phyloP scores from a whole-genome alignment of 2,888 invertebrate species.

The Harmothoe impar region DNA sequence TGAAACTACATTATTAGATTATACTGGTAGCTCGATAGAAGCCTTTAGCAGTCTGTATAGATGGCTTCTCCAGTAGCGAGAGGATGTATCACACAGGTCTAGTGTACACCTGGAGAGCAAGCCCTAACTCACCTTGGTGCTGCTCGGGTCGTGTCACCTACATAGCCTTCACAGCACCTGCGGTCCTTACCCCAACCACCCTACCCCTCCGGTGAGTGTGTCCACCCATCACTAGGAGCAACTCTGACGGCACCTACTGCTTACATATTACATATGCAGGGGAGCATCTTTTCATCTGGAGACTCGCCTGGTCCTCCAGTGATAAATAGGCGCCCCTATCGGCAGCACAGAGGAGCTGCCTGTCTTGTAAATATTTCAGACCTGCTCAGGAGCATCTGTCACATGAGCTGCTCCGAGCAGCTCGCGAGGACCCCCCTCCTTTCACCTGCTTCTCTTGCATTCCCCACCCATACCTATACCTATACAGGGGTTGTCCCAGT shows the following conservation, averaged over 20 bases:
- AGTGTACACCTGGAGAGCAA: not conserved
- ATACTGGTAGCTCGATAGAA: no score
- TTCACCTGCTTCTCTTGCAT: not conserved
- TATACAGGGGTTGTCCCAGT: not conserved
- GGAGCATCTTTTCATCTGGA: constrained; percentile 33
- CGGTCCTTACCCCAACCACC: not conserved
- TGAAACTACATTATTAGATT: no score
- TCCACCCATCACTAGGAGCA: not conserved
- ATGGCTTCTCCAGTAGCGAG: no score
- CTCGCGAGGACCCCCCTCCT: not conserved
- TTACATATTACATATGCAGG: constrained; percentile 3
- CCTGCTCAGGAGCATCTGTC: constrained; percentile 33
- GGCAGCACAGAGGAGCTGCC: constrained; percentile 3
- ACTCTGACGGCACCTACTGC: not conserved
- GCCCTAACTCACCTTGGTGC: not conserved
- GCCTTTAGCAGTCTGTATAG: no score
- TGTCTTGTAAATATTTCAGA: constrained; percentile 42
- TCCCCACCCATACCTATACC: not conserved
- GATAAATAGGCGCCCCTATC: constrained; percentile 54
- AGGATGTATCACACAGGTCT: not conserved
- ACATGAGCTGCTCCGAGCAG: constrained; percentile 24
- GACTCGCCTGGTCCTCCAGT: not conserved
- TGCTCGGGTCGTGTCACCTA: not conserved
- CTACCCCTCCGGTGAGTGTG: not conserved
- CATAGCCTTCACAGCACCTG: not conserved